Percentiles rank a stretch among this genome's conserved stretches.
Evolutionary conservation across 2,888 invertebrate species (phyloP).

Genomic region (Amblyjoppa proteus): DNA sequence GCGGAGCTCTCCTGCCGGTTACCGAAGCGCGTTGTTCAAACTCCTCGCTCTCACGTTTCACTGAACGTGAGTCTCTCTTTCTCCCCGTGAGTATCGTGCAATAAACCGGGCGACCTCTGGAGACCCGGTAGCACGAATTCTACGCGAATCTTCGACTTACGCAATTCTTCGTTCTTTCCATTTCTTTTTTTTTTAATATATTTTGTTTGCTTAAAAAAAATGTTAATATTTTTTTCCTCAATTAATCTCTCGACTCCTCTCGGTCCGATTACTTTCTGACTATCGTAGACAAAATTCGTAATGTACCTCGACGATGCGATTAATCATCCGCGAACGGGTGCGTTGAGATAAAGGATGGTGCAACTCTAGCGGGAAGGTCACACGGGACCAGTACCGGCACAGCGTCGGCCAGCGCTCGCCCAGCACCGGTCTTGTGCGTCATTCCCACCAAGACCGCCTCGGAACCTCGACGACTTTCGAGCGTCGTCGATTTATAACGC

Average conservation of each 20-base stretch:
- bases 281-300: background rate
- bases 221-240: background rate
- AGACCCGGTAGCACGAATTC: slow-evolving; percentile 7
- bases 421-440: background rate
- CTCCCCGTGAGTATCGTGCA: background rate
- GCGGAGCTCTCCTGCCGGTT: slow-evolving; percentile 51
- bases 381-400: too few species aligned
- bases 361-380: too few species aligned
- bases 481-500: background rate
- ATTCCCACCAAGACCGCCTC: background rate
- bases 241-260: background rate
- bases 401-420: too few species aligned
- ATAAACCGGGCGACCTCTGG: background rate
- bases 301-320: slow-evolving; percentile 20
- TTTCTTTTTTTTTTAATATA: background rate
- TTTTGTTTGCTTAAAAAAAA: background rate
- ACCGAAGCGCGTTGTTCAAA: slow-evolving; percentile 40
- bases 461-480: slow-evolving; percentile 30
- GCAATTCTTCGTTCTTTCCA: background rate
- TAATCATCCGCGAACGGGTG: slow-evolving; percentile 38
- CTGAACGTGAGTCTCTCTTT: slow-evolving; percentile 27
- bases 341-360: slow-evolving; percentile 43
- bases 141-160: slow-evolving; percentile 1
- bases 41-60: slow-evolving; percentile 15
- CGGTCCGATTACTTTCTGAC: slow-evolving; percentile 23